Evolutionary conservation across 23 tunicate species (phyloP), one percentile per base, ranked within the genome.

Genomic region (Pegea sp.): DNA sequence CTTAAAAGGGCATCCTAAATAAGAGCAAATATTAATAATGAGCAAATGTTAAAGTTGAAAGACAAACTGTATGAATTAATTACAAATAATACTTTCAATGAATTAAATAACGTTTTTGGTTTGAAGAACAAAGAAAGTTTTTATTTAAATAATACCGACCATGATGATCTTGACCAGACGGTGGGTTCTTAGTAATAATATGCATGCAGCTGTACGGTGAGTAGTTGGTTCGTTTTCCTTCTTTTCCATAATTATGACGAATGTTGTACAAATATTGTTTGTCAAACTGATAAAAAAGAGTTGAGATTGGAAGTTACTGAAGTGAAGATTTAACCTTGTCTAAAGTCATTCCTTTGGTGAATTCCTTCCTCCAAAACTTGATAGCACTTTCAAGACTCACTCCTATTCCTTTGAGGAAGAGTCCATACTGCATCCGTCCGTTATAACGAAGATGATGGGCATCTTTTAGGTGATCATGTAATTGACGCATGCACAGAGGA

Each of bases 1-100:
- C 50, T 84, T 84, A 53, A 84, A 84, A 19, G 95, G 95, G 34
- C 95, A 84, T 44, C 95, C 84, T 74, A n/a, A n/a, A n/a, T n/a
- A n/a, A n/a, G n/a, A n/a, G n/a, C n/a, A n/a, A n/a, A n/a, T n/a
- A n/a, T n/a, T n/a, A n/a, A n/a, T n/a, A n/a, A n/a, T n/a, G n/a
- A n/a, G n/a, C n/a, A n/a, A n/a, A n/a, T n/a, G n/a, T n/a, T n/a
- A n/a, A n/a, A n/a, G n/a, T n/a, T n/a, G n/a, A n/a, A n/a, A n/a
- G n/a, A n/a, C n/a, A n/a, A n/a, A n/a, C n/a, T n/a, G n/a, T n/a
- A n/a, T n/a, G n/a, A n/a, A n/a, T n/a, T n/a, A n/a, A n/a, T n/a
- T n/a, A n/a, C n/a, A n/a, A n/a, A n/a, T n/a, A n/a, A n/a, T n/a
- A n/a, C n/a, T n/a, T n/a, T n/a, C n/a, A n/a, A n/a, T n/a, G n/a